A percentile compares a stretch with the other conserved stretches of the same genome.
phyloP scores from a whole-genome alignment of 1,140 invertebrate genomes.

The Diorhabda sublineata region DNA sequence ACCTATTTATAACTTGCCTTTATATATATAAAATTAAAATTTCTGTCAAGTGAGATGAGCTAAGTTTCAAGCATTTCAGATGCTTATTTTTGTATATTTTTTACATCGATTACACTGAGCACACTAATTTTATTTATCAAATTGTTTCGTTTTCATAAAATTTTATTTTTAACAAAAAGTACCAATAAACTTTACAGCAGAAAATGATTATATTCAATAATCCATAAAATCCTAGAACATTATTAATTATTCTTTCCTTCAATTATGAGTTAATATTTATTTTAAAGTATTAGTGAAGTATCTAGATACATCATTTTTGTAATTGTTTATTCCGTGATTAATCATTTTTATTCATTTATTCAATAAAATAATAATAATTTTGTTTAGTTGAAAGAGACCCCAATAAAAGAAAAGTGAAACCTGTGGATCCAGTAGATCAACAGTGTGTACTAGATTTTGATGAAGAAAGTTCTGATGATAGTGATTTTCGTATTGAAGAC shows the following conservation, averaged over 20 bases:
- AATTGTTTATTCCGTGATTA: neutral
- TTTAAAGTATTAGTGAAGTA: neutral
- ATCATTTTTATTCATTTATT: neutral
- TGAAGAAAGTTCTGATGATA: conserved; percentile 93
- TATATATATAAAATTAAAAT: neutral
- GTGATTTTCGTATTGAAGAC: conserved; percentile 90
- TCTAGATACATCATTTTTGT: neutral
- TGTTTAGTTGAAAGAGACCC: conserved; percentile 75
- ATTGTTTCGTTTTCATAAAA: no score
- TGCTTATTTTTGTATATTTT: neutral
- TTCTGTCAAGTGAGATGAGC: neutral
- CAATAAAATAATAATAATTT: conserved; percentile 15
- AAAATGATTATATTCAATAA: neutral
- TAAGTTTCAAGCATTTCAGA: neutral
- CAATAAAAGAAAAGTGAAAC: conserved; percentile 81
- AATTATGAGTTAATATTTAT: neutral
- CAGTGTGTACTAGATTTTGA: conserved; percentile 78
- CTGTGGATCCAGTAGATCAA: conserved; percentile 75
- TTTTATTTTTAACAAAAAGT: no score
- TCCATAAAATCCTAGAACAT: neutral
- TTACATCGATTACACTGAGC: no score
- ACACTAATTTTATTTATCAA: no score
- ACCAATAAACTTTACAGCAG: neutral
- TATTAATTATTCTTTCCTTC: neutral
- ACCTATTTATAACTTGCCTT: neutral